phyloP scores from a whole-genome alignment of 2,797 vertebrate species.

The Schizopygopsis pylzovi region DNA sequence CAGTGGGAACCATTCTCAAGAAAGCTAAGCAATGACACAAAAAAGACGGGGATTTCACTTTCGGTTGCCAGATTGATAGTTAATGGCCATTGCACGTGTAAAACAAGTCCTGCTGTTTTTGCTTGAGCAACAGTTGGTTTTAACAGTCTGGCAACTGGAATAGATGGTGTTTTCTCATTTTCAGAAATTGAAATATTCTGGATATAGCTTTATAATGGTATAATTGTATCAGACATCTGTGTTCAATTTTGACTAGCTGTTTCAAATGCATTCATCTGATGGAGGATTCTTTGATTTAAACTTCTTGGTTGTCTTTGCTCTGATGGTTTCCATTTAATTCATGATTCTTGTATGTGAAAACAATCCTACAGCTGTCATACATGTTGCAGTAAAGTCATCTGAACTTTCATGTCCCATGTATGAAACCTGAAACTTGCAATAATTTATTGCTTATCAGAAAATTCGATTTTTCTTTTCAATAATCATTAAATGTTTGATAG shows the following conservation, averaged over 20 bases:
- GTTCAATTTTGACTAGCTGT: not conserved
- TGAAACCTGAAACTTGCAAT: conserved; percentile 2
- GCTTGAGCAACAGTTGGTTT: not conserved
- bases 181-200: not conserved
- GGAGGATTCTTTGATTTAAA: not conserved
- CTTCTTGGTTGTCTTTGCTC: not conserved
- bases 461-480: not conserved
- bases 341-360: conserved; percentile 6
- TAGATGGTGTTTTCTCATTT: conserved; percentile 17
- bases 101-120: not conserved
- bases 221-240: not conserved
- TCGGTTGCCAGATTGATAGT: not conserved
- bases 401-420: not conserved
- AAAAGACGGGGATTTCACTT: not conserved
- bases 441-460: not conserved
- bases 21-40: conserved; percentile 90
- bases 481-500: conserved; percentile 8
- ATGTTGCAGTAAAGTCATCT: not conserved
- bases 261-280: not conserved
- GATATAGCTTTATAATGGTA: not conserved
- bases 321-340: conserved; percentile 5
- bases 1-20: conserved; percentile 96
- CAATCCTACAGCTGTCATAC: not conserved
- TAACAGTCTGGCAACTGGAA: not conserved
- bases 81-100: not conserved